Evolutionary conservation across 2,888 invertebrate species (phyloP), one percentile per base, ranked within the genome.

Genomic region (Lepas anatifera): DNA sequence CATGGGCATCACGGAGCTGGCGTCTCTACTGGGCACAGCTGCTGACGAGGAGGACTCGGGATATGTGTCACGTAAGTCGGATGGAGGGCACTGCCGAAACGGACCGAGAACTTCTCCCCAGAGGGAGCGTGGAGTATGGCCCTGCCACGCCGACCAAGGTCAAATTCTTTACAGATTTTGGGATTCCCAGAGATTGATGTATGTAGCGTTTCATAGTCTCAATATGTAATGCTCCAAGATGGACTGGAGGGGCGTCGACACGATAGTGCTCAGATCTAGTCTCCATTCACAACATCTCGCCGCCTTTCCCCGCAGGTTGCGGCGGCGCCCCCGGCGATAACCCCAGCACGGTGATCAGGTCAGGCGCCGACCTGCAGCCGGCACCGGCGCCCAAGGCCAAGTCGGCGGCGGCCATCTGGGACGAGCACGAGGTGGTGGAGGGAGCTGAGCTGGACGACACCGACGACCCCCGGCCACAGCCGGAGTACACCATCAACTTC

Each of bases 401-500:
- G n/a, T n/a, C n/a, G n/a, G n/a, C n/a, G n/a, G 22, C 13, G 8
- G 18, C 58, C 32, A 58, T 58, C 58, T 58, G 58, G 58, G 58
- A 58, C 7, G 18, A 13, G 18, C 70, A 70, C 10, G 73, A 72
- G n/a, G 74, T 73, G 37, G 72, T 73, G 76, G 50, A 48, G 22
- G 64, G 64, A 25, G 71, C 71, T 27, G 72, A 71, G 32, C 70
- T 48, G n/a, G 27, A 67, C 75, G 75, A 81, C 79, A 1, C 83
- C 7, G 76, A 83, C 29, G 87, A 87, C 74, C 85, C 86, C 71
- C 84, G 88, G 63, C 84, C 85, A 77, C 81, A 83, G 32, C 92
- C 92, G 0, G 84, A 85, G 74, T 93, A 91, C 81, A 87, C 87
- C 48, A 88, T 94, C 79, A 85, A 87, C 74, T 95, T 92, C 79